These are phyloP conservation scores for mouse (Mus musculus) DNA, from an alignment of 2,113 vertebrate species.

Conservation along the genomic window DNA sequence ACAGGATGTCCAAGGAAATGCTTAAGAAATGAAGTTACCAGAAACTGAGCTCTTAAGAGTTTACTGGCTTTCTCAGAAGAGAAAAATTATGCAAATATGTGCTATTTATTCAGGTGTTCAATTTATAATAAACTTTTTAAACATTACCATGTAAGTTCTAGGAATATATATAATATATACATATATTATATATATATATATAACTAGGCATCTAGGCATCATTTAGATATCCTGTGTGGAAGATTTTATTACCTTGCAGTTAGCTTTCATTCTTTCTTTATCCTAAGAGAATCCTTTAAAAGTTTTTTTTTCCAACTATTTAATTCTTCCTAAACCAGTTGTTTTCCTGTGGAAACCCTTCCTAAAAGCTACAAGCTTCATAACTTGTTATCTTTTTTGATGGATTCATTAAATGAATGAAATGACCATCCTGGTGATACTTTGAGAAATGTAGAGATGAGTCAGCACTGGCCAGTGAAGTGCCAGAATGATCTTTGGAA, in stretches of 20 bases:
- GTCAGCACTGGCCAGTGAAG: not conserved
- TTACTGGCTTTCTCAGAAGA: constrained; percentile 64
- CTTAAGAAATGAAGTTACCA: constrained; percentile 67
- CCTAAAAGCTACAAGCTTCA: not conserved
- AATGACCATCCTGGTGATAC: not conserved
- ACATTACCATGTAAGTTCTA: not conserved
- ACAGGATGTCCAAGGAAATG: constrained; percentile 19
- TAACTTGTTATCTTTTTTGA: not conserved
- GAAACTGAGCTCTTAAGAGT: constrained; percentile 61
- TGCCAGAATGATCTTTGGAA: not conserved
- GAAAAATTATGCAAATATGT: constrained; percentile 60
- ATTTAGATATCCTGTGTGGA: not conserved
- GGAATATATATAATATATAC: not conserved
- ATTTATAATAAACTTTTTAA: constrained; percentile 63
- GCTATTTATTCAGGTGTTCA: constrained; percentile 59
- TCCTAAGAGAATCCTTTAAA: not conserved
- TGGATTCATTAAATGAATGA: not conserved
- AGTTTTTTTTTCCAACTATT: not conserved
- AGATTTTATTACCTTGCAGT: not conserved
- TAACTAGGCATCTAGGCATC: not conserved
- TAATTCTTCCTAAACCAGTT: not conserved
- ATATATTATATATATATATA: not conserved
- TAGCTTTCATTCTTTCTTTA: constrained; percentile 38
- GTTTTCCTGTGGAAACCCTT: not conserved
- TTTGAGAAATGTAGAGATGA: not conserved